Percentiles rank a stretch among this genome's conserved stretches.
Conservation (phyloP, 2,888 invertebrate species). For the Conchocele bisecta region DNA sequence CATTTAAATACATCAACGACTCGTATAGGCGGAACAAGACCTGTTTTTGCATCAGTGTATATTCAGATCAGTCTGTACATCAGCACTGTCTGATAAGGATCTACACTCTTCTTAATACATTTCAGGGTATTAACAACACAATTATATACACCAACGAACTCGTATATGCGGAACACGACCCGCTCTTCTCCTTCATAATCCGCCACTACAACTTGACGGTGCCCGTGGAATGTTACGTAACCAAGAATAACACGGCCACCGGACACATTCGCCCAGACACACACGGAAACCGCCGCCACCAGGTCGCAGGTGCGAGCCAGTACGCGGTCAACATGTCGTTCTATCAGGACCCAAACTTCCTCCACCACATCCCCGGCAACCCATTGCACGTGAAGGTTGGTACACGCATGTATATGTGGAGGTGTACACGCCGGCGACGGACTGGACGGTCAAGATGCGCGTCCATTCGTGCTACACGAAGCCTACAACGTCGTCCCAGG, state of each 20-base stretch:
- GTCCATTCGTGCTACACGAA: conserved; percentile 50
- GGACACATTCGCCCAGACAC: conserved; percentile 42
- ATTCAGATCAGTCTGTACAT: too few relatives aligned
- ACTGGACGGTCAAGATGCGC: conserved; percentile 47
- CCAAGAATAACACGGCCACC: conserved; percentile 30
- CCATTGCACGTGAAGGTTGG: conserved; percentile 34
- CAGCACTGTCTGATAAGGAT: too few relatives aligned
- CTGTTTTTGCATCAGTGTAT: too few relatives aligned
- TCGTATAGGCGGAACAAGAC: too few relatives aligned
- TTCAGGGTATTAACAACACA: too few relatives aligned
- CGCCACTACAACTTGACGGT: conserved; percentile 57
- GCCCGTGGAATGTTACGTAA: conserved; percentile 52
- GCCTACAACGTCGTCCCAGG: conserved; percentile 21
- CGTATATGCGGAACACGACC: conserved; percentile 58
- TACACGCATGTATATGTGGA: conserved; percentile 39
- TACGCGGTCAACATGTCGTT: conserved; percentile 36
- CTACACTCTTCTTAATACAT: too few relatives aligned
- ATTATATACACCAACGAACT: conserved; percentile 57
- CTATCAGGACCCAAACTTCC: conserved; percentile 33
- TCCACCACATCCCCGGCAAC: conserved; percentile 14
- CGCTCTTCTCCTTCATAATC: conserved; percentile 50
- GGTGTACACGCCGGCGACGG: conserved; percentile 37
- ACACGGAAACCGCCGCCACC: neutral
- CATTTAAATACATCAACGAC: too few relatives aligned
- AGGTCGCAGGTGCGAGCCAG: conserved; percentile 25